These are phyloP conservation scores for Anoplophora glabripennis DNA, from an alignment of 1,140 invertebrate genomes.

Conservation along the genomic window DNA sequence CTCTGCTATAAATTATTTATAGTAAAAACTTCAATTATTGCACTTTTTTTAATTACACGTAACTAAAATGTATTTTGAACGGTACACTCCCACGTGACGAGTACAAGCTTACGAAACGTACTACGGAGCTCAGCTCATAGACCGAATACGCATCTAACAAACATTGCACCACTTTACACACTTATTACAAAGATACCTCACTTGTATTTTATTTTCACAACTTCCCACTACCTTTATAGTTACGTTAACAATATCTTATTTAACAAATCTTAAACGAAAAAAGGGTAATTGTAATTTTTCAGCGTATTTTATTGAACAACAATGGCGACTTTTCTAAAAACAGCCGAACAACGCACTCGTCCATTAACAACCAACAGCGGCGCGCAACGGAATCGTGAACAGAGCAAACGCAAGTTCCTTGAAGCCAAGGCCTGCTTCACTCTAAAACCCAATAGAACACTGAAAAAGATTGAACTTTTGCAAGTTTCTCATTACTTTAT, in stretches of 20 bases:
- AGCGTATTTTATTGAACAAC: conserved; percentile 42
- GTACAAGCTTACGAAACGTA: conserved; percentile 34
- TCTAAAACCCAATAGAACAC: no score
- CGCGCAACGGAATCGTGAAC: conserved; percentile 33
- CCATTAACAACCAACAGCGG: conserved; percentile 31
- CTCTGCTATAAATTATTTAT: not conserved
- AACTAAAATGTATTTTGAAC: conserved; percentile 28
- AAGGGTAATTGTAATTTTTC: conserved; percentile 15
- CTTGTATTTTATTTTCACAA: conserved; percentile 4
- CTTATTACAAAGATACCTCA: conserved; percentile 30
- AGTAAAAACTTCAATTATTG: not conserved
- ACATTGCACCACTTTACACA: conserved; percentile 43
- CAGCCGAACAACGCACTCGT: conserved; percentile 44
- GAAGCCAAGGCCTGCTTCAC: conserved; percentile 26
- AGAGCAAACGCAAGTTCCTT: conserved; percentile 38
- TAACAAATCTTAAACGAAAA: not conserved
- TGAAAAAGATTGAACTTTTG: no score
- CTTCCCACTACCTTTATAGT: not conserved
- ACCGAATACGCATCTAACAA: conserved; percentile 40
- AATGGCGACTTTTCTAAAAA: conserved; percentile 45
- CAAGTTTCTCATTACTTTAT: no score
- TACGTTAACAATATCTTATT: not conserved
- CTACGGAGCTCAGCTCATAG: conserved; percentile 34
- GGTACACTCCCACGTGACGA: conserved; percentile 44
- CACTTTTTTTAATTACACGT: conserved; percentile 13